A percentile compares a stretch with the other conserved stretches of the same genome.
Evolutionary conservation across 2,888 invertebrate genomes (phyloP).

Genomic region (Meghimatium bilineatum): DNA sequence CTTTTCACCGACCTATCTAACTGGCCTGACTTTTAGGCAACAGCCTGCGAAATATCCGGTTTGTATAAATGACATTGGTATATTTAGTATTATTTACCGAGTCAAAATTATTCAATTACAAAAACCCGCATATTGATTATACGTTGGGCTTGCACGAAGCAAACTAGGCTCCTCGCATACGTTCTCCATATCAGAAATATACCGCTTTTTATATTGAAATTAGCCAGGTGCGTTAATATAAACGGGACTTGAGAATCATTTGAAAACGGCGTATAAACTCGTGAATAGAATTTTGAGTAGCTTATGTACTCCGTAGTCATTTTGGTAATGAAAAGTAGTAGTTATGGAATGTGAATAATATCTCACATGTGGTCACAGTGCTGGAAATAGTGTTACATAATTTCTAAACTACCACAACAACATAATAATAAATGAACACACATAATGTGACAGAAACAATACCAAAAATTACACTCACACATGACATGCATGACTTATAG

Average conservation of each 20-base stretch:
- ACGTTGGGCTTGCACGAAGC: neutral
- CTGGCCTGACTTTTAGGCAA: conserved; percentile 8
- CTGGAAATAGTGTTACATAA: too few relatives aligned
- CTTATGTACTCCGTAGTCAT: too few relatives aligned
- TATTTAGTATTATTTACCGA: neutral
- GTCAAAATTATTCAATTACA: conserved; percentile 2
- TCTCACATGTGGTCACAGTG: too few relatives aligned
- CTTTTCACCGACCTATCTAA: conserved; percentile 13
- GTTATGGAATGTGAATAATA: too few relatives aligned
- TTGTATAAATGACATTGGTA: neutral
- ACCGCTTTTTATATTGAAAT: neutral
- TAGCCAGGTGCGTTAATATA: neutral
- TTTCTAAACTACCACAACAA: too few relatives aligned
- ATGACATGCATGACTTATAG: too few relatives aligned
- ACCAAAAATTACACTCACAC: too few relatives aligned
- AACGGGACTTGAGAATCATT: neutral
- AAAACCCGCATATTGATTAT: conserved; percentile 18
- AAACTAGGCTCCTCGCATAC: neutral
- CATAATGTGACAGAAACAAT: too few relatives aligned
- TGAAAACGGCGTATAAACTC: too few relatives aligned
- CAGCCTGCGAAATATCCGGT: conserved; percentile 26
- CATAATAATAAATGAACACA: too few relatives aligned
- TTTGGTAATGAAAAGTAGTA: too few relatives aligned
- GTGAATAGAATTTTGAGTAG: too few relatives aligned
- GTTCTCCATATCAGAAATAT: neutral